A percentile compares a stretch with the other conserved stretches of the same genome.
Evolutionary conservation across 2,888 invertebrate species (phyloP).

Genomic region (Dryobotodes eremita): DNA sequence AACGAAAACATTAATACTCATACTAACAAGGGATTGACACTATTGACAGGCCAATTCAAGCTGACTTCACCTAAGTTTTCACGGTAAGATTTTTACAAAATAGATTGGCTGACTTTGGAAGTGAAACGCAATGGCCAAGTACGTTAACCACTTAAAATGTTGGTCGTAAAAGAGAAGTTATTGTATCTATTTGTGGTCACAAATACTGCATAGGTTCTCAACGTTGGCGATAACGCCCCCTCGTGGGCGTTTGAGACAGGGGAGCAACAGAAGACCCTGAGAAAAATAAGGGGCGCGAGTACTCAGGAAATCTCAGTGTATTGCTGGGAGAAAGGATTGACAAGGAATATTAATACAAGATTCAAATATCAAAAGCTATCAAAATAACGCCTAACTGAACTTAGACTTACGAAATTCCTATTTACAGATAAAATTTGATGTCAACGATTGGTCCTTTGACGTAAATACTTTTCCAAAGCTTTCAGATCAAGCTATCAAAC

Average conservation of each 20-base stretch:
- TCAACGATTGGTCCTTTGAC: no score
- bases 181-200: not conserved
- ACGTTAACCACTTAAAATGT: not conserved
- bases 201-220: not conserved
- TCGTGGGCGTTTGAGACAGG: no score
- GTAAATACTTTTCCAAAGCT: not conserved
- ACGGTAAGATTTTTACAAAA: not conserved
- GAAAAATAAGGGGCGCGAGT: no score
- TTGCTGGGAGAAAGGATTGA: not conserved
- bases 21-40: not conserved
- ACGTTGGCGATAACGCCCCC: no score
- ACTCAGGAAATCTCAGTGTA: not conserved
- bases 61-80: not conserved
- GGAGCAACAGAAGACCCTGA: no score
- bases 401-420: not conserved
- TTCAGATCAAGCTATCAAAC: not conserved
- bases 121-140: not conserved
- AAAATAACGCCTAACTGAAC: not conserved
- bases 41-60: not conserved
- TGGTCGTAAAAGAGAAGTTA: not conserved
- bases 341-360: not conserved
- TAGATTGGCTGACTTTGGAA: not conserved
- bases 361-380: not conserved
- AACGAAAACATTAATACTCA: slow-evolving; percentile 13
- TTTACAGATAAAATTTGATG: not conserved